A percentile compares a stretch with the other conserved stretches of the same genome.
Conservation (phyloP, 2,113 vertebrate species). For the Hippocampus comes region DNA sequence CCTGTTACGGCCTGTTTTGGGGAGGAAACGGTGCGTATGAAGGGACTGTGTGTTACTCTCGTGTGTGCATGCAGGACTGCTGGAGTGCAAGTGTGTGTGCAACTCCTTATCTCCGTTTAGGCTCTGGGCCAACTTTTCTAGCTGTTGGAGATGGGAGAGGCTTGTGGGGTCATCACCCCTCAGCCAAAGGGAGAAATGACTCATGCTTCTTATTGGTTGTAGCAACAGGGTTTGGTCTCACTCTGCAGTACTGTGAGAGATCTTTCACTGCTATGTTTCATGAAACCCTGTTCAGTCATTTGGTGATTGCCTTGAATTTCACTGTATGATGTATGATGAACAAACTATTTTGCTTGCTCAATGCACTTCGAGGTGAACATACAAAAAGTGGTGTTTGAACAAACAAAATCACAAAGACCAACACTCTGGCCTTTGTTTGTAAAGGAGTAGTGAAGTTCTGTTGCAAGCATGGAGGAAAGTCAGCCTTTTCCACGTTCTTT, state of each 20-base stretch:
- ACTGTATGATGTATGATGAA: background rate
- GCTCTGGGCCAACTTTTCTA: slow-evolving; percentile 41
- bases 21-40: background rate
- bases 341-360: background rate
- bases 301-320: background rate
- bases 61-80: background rate
- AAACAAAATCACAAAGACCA: background rate
- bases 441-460: background rate
- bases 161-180: slow-evolving; percentile 21
- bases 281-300: background rate
- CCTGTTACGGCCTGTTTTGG: background rate
- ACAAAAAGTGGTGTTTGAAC: background rate
- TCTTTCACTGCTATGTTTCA: background rate
- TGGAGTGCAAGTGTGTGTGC: background rate
- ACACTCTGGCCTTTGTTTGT: background rate
- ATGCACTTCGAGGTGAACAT: background rate
- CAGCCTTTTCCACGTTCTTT: background rate
- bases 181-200: slow-evolving; percentile 36
- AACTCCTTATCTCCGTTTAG: slow-evolving; percentile 33
- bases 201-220: slow-evolving; percentile 22
- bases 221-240: slow-evolving; percentile 6
- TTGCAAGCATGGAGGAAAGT: background rate
- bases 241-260: background rate
- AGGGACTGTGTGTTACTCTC: background rate
- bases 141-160: slow-evolving; percentile 13